Evolutionary conservation across 1,140 invertebrate genomes (phyloP).

Genomic region (Apis florea): DNA sequence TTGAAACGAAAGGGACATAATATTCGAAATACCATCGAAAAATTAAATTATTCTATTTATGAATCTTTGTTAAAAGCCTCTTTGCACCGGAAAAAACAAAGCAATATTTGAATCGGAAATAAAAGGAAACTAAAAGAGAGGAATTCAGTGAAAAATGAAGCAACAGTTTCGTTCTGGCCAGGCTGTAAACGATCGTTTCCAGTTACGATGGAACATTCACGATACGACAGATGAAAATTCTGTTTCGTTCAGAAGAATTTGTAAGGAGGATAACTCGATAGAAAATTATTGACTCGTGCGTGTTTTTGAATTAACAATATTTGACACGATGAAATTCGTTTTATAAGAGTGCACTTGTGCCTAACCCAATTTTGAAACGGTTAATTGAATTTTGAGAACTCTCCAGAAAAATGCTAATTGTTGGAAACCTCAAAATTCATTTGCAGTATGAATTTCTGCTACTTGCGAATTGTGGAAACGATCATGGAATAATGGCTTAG

Average conservation of each 20-base stretch:
- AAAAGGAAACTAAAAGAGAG: background rate
- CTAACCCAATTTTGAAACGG: background rate
- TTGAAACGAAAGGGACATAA: background rate
- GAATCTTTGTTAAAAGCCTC: background rate
- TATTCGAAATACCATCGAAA: background rate
- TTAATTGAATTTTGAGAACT: background rate
- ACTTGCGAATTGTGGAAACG: background rate
- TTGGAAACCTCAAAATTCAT: background rate
- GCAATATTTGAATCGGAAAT: background rate
- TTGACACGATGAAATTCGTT: background rate
- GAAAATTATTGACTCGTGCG: background rate
- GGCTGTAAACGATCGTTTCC: conserved; percentile 13
- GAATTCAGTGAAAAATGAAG: background rate
- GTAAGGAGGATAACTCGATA: background rate
- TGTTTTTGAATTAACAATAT: background rate
- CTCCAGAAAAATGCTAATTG: background rate
- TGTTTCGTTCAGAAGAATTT: background rate
- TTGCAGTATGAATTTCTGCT: background rate
- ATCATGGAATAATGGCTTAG: no score
- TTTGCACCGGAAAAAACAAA: background rate
- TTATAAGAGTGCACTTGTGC: background rate
- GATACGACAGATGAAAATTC: background rate
- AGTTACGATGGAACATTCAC: background rate
- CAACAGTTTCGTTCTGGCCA: conserved; percentile 3
- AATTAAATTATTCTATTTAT: background rate